Conservation (phyloP, 2,797 vertebrate species). For the Macropus fuliginosus region DNA sequence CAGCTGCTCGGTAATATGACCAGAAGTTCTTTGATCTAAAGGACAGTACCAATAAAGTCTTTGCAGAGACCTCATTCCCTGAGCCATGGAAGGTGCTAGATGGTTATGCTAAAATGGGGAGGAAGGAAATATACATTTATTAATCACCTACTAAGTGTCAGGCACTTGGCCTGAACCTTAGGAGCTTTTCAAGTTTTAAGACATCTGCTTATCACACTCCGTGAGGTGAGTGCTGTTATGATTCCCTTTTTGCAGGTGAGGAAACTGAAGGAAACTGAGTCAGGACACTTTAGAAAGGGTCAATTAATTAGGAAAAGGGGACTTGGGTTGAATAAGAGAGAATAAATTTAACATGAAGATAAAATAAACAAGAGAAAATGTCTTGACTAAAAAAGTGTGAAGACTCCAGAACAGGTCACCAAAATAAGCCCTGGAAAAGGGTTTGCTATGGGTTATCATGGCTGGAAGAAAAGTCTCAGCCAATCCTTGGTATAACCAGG, state of each 20-base stretch:
- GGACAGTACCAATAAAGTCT: neutral
- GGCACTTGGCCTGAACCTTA: neutral
- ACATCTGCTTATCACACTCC: neutral
- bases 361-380: neutral
- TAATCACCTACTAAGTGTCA: neutral
- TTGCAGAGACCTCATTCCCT: neutral
- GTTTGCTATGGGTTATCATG: neutral
- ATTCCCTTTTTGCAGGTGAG: neutral
- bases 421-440: neutral
- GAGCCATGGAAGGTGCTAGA: neutral
- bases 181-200: neutral
- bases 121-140: neutral
- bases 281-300: neutral
- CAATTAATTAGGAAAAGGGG: neutral
- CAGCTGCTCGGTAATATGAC: neutral
- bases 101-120: neutral
- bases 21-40: neutral
- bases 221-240: neutral
- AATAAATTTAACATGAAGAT: neutral
- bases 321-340: neutral
- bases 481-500: neutral
- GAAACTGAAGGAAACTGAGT: neutral
- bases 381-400: neutral
- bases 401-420: neutral
- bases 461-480: neutral